These are phyloP conservation scores for Phaenicophaeus curvirostris DNA, from an alignment of 2,797 vertebrate genomes.

Conservation along the genomic window DNA sequence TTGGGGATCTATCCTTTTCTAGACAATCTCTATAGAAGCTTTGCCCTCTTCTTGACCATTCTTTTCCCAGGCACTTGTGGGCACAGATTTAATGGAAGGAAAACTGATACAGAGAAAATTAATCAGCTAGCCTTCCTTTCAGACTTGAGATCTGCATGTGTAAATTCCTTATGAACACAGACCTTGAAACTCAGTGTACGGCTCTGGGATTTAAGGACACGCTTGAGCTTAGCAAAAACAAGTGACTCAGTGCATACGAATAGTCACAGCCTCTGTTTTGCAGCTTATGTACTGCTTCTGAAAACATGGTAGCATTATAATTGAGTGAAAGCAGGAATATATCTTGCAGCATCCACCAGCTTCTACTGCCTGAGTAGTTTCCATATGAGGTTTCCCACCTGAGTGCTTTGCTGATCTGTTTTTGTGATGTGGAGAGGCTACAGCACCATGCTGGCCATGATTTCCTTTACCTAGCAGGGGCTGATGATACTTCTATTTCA, in stretches of 20 bases:
- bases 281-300: neutral
- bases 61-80: neutral
- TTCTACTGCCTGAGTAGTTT: neutral
- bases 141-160: neutral
- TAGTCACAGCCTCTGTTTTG: neutral
- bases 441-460: neutral
- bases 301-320: slow-evolving; percentile 33
- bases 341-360: slow-evolving; percentile 6
- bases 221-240: neutral
- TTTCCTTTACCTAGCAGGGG: neutral
- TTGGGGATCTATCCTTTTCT: neutral
- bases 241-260: neutral
- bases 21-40: accelerated
- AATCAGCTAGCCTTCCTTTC: neutral
- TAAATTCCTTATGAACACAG: neutral
- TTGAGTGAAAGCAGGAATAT: slow-evolving; percentile 8
- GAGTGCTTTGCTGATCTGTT: neutral
- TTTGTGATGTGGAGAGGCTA: neutral
- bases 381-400: neutral
- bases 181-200: neutral
- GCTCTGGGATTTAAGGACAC: neutral
- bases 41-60: neutral
- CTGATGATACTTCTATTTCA: neutral
- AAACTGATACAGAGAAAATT: neutral
- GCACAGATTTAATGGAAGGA: neutral